phyloP scores from a whole-genome alignment of 2,797 vertebrate genomes.

The Malurus splendens region DNA sequence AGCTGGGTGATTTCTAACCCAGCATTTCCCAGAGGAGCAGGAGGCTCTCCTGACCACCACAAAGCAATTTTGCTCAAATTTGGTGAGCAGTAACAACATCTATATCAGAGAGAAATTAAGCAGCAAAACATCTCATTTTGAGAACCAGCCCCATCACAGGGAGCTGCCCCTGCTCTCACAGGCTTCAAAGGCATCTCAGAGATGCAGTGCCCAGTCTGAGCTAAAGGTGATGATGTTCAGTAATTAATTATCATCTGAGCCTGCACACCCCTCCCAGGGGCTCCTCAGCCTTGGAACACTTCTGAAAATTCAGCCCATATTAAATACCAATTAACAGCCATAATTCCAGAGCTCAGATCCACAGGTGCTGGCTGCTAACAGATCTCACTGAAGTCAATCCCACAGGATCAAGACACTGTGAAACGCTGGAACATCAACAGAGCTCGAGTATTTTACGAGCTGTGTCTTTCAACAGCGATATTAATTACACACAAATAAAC shows the following conservation, averaged over 20 bases:
- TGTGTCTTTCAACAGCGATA: not conserved
- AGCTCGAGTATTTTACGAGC: not conserved
- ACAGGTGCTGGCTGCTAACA: slow-evolving; percentile 24
- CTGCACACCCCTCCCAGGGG: not conserved
- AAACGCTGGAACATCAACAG: slow-evolving; percentile 23
- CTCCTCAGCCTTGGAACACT: not conserved
- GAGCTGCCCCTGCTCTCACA: not conserved
- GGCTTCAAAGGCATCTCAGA: not conserved
- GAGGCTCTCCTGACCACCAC: fast-evolving
- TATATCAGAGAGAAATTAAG: not conserved
- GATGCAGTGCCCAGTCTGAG: not conserved
- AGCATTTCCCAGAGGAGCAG: not conserved
- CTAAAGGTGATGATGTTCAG: not conserved
- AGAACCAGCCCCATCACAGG: not conserved
- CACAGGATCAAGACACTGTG: not conserved
- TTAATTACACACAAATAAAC: slow-evolving; percentile 33
- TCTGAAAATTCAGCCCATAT: not conserved
- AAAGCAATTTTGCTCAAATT: not conserved
- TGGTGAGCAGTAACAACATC: not conserved
- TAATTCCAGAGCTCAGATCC: slow-evolving; percentile 8
- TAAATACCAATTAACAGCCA: slow-evolving; percentile 30
- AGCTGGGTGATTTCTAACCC: not conserved
- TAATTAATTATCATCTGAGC: not conserved
- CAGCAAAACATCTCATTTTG: not conserved
- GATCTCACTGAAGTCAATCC: slow-evolving; percentile 21